A percentile compares a stretch with the other conserved stretches of the same genome.
Evolutionary conservation across 2,113 vertebrate genomes (phyloP).

Genomic region (Rhizomys pruinosus): DNA sequence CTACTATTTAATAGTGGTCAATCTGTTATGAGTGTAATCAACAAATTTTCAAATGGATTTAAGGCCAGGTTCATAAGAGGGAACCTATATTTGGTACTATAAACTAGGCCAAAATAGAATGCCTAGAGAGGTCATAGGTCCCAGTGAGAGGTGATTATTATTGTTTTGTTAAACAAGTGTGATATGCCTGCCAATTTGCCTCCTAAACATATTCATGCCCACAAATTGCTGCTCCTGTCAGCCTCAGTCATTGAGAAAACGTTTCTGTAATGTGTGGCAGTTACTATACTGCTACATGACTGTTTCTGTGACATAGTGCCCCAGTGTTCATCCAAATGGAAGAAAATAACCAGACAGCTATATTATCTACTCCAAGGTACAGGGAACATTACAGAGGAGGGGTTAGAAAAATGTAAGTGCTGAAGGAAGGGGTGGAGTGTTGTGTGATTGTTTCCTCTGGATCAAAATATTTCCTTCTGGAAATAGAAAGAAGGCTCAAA

Average conservation of each 20-base stretch:
- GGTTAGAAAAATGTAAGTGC: neutral
- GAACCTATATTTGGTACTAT: neutral
- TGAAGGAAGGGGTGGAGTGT: neutral
- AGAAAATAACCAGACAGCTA: neutral
- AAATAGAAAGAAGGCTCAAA: neutral
- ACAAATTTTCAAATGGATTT: neutral
- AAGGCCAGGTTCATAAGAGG: neutral
- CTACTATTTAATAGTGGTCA: neutral
- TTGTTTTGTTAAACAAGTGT: neutral
- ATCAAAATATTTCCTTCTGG: neutral
- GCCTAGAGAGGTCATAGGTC: neutral
- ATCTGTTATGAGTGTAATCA: neutral
- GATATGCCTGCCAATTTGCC: neutral
- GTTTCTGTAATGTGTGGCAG: neutral
- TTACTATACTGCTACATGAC: neutral
- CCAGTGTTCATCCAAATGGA: neutral
- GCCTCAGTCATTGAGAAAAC: neutral
- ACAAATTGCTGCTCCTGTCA: neutral
- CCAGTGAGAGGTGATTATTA: neutral
- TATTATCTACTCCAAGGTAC: neutral
- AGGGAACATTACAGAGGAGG: neutral
- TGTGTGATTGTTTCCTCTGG: neutral
- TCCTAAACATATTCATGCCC: neutral
- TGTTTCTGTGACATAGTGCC: neutral
- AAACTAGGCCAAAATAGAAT: neutral